Conservation (phyloP, 2,113 vertebrate species). For the Cnemophilus loriae region DNA sequence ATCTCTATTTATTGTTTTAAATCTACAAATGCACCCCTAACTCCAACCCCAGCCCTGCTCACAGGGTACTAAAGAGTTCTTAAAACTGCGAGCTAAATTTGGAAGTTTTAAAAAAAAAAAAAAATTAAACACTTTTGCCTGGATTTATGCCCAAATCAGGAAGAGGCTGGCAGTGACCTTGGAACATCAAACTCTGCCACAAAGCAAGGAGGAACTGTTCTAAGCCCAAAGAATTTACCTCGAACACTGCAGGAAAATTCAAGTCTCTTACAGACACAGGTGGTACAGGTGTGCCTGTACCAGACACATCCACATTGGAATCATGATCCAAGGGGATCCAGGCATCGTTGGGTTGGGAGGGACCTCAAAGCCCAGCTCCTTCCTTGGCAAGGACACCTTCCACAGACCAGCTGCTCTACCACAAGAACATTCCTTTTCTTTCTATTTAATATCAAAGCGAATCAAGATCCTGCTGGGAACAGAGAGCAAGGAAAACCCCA, state of each 20-base stretch:
- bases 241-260: background rate
- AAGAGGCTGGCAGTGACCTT: background rate
- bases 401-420: background rate
- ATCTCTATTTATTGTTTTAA: rapidly evolving
- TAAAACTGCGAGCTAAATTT: background rate
- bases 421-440: background rate
- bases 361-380: background rate
- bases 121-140: rapidly evolving
- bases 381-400: background rate
- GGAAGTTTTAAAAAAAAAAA: too few species aligned
- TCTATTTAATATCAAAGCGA: background rate
- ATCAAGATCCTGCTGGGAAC: background rate
- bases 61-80: rapidly evolving
- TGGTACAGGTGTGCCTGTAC: background rate
- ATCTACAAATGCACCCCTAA: background rate
- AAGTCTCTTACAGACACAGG: background rate
- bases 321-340: background rate
- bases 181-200: background rate
- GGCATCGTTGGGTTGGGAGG: background rate
- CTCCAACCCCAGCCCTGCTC: background rate
- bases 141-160: background rate
- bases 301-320: rapidly evolving
- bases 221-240: background rate
- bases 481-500: background rate
- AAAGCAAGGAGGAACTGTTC: background rate